A percentile compares a stretch with the other conserved stretches of the same genome.
These are phyloP conservation scores for Grus americana DNA, from an alignment of 2,113 vertebrate species.

Conservation along the genomic window DNA sequence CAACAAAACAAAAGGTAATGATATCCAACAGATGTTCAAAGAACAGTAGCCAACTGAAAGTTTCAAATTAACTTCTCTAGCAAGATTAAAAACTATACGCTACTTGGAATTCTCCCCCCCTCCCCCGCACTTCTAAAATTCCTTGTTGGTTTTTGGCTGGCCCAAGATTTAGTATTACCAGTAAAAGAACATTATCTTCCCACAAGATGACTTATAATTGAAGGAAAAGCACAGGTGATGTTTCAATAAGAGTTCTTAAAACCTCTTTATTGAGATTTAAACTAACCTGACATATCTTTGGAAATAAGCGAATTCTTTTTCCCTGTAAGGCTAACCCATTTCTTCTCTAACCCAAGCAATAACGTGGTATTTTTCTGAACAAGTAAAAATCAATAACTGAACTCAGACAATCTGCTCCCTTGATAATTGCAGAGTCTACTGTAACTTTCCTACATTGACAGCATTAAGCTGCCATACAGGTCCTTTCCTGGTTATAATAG, in stretches of 20 bases:
- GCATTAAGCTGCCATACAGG: not conserved
- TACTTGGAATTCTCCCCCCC: not conserved
- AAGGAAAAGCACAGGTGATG: not conserved
- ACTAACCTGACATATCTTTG: not conserved
- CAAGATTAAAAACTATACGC: not conserved
- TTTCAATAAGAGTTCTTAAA: not conserved
- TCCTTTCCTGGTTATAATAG: not conserved
- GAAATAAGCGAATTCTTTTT: conserved; percentile 3
- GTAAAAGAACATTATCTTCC: not conserved
- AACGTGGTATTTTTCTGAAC: conserved; percentile 12
- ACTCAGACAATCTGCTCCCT: not conserved
- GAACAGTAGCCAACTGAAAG: not conserved
- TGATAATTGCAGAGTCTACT: not conserved
- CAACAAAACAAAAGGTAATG: not conserved
- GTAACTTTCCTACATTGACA: not conserved
- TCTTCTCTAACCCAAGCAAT: not conserved
- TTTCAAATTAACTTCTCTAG: not conserved
- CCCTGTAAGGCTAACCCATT: not conserved
- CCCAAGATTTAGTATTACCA: not conserved
- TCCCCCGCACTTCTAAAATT: not conserved
- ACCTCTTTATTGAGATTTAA: not conserved
- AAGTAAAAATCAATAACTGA: conserved; percentile 36
- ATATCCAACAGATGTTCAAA: not conserved
- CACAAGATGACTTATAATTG: not conserved
- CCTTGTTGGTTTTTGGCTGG: not conserved